These are phyloP conservation scores for Nibea coibor DNA, from an alignment of 2,113 vertebrate genomes.

Conservation along the genomic window DNA sequence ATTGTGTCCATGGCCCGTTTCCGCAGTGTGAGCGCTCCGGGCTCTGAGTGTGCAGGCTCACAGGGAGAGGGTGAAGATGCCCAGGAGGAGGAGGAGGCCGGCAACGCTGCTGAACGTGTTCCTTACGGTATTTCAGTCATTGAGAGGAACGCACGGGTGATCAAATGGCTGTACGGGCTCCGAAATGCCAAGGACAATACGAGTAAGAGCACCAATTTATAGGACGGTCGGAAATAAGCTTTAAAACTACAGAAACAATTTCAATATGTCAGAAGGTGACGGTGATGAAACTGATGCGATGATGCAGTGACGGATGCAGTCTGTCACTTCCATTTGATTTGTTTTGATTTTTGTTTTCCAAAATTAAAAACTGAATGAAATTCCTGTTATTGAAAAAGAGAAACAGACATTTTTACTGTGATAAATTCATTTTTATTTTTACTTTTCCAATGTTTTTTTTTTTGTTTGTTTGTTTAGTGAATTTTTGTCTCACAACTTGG, in stretches of 20 bases:
- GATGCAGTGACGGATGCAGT: background rate
- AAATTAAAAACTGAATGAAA: background rate
- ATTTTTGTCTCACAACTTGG: background rate
- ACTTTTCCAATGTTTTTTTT: background rate
- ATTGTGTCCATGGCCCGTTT: conserved; percentile 91
- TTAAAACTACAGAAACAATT: background rate
- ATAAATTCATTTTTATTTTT: background rate
- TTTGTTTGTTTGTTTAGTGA: background rate
- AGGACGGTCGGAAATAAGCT: background rate
- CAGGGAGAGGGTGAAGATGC: conserved; percentile 78
- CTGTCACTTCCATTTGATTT: background rate
- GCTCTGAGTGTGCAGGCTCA: conserved; percentile 84
- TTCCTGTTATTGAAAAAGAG: background rate
- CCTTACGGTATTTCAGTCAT: conserved; percentile 92
- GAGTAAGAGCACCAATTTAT: conserved; percentile 70
- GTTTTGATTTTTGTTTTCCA: background rate
- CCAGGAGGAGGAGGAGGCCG: conserved; percentile 75
- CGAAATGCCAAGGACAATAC: conserved; percentile 85
- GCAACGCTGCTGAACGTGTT: conserved; percentile 68
- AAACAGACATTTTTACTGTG: background rate
- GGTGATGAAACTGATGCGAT: background rate
- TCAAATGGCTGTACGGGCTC: conserved; percentile 95
- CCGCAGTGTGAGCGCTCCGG: conserved; percentile 91
- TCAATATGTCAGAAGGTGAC: background rate
- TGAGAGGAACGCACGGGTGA: conserved; percentile 93